Evolutionary conservation across 2,888 invertebrate genomes (phyloP).

Genomic region (Villa cingulata): DNA sequence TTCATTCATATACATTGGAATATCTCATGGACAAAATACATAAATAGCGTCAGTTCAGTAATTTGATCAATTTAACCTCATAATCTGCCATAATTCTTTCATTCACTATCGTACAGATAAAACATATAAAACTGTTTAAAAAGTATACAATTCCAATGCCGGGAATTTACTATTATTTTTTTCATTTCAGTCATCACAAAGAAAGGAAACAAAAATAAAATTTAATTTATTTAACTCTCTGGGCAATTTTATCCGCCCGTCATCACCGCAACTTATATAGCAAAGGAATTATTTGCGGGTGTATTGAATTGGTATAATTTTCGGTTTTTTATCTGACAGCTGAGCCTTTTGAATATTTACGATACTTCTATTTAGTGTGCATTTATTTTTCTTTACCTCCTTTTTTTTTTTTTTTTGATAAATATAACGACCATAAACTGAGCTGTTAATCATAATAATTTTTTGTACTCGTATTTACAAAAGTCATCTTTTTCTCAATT

Average conservation of each 20-base stretch:
- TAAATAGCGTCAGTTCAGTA: too few species aligned
- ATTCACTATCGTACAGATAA: conserved; percentile 3
- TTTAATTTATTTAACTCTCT: not conserved
- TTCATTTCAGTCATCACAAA: too few species aligned
- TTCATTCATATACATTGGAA: too few species aligned
- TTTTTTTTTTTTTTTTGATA: not conserved
- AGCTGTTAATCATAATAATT: not conserved
- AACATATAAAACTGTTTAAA: not conserved
- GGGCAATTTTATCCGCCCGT: not conserved
- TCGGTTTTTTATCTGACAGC: not conserved
- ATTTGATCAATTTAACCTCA: too few species aligned
- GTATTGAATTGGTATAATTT: too few species aligned
- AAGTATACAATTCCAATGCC: not conserved
- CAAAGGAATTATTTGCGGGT: too few species aligned
- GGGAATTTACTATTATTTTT: too few species aligned
- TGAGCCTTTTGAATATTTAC: not conserved
- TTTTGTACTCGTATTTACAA: too few species aligned
- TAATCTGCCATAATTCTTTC: not conserved
- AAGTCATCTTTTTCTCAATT: too few species aligned
- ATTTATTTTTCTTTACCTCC: too few species aligned
- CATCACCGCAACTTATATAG: too few species aligned
- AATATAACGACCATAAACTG: not conserved
- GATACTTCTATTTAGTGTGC: not conserved
- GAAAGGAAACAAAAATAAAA: not conserved
- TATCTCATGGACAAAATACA: too few species aligned